A percentile compares a stretch with the other conserved stretches of the same genome.
These are phyloP conservation scores for Siphlonurus alternatus DNA, from an alignment of 2,888 invertebrate genomes.

Conservation along the genomic window DNA sequence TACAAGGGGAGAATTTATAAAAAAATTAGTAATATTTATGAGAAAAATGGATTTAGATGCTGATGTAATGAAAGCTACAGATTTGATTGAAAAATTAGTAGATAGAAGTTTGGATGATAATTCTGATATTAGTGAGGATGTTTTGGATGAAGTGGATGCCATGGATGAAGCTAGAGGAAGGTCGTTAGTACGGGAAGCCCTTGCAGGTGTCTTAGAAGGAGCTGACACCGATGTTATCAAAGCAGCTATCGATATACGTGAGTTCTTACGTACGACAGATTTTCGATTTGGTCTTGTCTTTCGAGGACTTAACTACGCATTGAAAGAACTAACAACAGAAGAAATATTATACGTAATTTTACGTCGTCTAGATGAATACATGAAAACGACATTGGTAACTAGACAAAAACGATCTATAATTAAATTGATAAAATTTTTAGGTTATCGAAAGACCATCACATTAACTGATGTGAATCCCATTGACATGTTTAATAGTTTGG, in stretches of 20 bases:
- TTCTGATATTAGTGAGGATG: neutral
- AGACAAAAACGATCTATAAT: neutral
- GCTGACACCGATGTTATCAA: neutral
- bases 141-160: neutral
- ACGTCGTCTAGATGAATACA: neutral
- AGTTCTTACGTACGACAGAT: neutral
- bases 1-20: neutral
- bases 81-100: neutral
- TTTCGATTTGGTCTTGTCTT: neutral
- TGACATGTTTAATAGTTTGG: neutral
- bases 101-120: neutral
- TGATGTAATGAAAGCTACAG: neutral
- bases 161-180: neutral
- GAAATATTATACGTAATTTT: neutral
- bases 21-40: neutral
- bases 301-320: neutral
- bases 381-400: neutral
- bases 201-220: neutral
- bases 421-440: neutral
- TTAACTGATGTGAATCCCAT: neutral
- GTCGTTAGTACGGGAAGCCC: neutral
- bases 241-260: neutral
- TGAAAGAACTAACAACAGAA: neutral
- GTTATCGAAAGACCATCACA: no score
- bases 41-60: neutral